phyloP scores from a whole-genome alignment of 2,113 vertebrate species.

The Atherinomorus stipes region DNA sequence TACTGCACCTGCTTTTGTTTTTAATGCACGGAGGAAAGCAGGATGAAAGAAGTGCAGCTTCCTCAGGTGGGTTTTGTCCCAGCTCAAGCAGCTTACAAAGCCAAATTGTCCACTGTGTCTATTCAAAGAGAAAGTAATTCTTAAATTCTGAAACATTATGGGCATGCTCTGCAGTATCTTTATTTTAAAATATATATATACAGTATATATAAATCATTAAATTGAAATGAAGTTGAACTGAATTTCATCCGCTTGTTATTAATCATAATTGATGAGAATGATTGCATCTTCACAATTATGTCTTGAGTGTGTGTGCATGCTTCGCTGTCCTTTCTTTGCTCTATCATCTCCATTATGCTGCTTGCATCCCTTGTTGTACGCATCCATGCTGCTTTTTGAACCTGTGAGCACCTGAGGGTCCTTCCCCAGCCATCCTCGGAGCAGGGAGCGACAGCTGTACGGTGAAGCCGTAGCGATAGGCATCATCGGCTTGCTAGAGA shows the following conservation, averaged over 20 bases:
- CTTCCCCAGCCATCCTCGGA: conserved; percentile 65
- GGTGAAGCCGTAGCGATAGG: conserved; percentile 75
- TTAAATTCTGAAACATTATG: neutral
- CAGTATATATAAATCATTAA: no score
- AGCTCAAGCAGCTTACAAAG: conserved; percentile 4
- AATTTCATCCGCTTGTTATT: neutral
- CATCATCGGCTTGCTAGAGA: conserved; percentile 78
- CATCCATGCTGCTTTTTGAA: conserved; percentile 58
- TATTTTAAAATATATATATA: no score
- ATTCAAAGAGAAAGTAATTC: neutral
- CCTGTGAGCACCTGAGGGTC: conserved; percentile 77
- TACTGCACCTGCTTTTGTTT: conserved; percentile 41
- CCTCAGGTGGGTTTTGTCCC: conserved; percentile 38
- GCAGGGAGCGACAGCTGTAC: conserved; percentile 76
- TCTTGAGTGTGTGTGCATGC: neutral
- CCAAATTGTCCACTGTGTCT: neutral
- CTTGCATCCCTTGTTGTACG: conserved; percentile 35
- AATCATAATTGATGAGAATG: neutral
- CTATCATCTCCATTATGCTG: neutral
- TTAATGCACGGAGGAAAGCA: neutral
- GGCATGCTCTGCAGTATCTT: no score
- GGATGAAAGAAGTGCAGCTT: neutral
- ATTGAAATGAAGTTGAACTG: no score
- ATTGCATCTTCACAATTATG: neutral
- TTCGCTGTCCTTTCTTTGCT: neutral